These are phyloP conservation scores for Ranitomeya imitator DNA, from an alignment of 2,113 vertebrate species.

Conservation along the genomic window DNA sequence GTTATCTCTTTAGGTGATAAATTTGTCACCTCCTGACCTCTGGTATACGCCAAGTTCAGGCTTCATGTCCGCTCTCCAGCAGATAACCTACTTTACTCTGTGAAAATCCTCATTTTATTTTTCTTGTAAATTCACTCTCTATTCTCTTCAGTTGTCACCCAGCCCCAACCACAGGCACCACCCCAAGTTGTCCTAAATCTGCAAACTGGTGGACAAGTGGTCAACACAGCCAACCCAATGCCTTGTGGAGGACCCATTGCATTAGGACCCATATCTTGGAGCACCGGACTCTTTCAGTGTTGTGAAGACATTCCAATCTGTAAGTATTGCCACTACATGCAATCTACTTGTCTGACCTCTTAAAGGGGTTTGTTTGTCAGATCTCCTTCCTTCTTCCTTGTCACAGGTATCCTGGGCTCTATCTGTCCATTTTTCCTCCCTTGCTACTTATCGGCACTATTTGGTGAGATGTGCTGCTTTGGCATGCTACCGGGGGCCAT, in stretches of 20 bases:
- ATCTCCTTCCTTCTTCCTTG: neutral
- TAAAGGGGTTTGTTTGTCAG: neutral
- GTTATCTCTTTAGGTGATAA: too few species aligned
- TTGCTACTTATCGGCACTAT: slow-evolving; percentile 25
- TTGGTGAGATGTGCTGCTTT: slow-evolving; percentile 50
- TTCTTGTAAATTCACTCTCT: too few species aligned
- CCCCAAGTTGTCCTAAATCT: slow-evolving; percentile 12
- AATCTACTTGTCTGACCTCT: neutral
- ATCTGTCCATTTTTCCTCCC: slow-evolving; percentile 52
- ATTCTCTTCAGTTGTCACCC: neutral
- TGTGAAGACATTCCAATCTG: slow-evolving; percentile 43
- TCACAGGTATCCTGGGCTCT: slow-evolving; percentile 38
- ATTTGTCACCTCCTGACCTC: too few species aligned
- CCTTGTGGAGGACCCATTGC: slow-evolving; percentile 1
- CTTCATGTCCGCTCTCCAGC: too few species aligned
- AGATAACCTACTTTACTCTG: too few species aligned
- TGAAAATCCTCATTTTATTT: too few species aligned
- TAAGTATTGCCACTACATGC: neutral
- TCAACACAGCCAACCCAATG: neutral
- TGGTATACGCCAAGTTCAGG: too few species aligned
- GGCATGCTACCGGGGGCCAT: slow-evolving; percentile 51
- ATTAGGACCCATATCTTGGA: slow-evolving; percentile 17
- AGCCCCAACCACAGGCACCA: neutral
- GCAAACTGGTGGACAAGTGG: neutral
- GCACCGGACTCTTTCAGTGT: slow-evolving; percentile 16